A percentile compares a stretch with the other conserved stretches of the same genome.
These are phyloP conservation scores for Reticulitermes speratus DNA, from an alignment of 1,140 invertebrate species.

Conservation along the genomic window DNA sequence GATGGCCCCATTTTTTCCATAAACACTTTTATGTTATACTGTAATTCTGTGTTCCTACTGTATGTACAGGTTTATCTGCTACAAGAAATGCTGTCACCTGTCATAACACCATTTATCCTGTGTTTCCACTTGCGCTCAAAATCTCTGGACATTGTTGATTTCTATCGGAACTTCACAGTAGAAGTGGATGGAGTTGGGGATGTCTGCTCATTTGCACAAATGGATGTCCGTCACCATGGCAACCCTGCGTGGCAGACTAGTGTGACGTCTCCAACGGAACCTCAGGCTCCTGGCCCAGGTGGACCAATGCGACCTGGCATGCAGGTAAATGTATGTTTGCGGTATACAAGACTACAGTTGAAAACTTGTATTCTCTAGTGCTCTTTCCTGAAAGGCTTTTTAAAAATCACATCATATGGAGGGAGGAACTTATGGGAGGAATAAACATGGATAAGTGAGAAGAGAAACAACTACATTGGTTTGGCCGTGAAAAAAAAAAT, in stretches of 20 bases:
- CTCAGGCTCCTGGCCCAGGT: slow-evolving; percentile 26
- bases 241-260: slow-evolving; percentile 80
- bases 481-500: too few species aligned
- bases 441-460: too few species aligned
- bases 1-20: too few species aligned
- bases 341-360: not conserved
- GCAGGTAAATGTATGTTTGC: slow-evolving; percentile 12
- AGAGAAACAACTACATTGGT: too few species aligned
- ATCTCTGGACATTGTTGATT: slow-evolving; percentile 90
- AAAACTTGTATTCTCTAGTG: too few species aligned
- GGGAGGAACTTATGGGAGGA: too few species aligned
- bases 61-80: slow-evolving; percentile 68
- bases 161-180: slow-evolving; percentile 95
- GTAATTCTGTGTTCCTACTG: too few species aligned
- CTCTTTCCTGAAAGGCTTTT: too few species aligned
- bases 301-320: not conserved
- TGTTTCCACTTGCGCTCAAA: slow-evolving; percentile 74
- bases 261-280: slow-evolving; percentile 39
- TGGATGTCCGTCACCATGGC: slow-evolving; percentile 91
- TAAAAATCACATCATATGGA: too few species aligned
- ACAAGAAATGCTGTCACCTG: slow-evolving; percentile 88
- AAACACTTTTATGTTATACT: too few species aligned
- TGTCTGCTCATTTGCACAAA: slow-evolving; percentile 96
- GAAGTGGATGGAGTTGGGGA: slow-evolving; percentile 95
- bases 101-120: slow-evolving; percentile 89